A percentile compares a stretch with the other conserved stretches of the same genome.
phyloP scores from a whole-genome alignment of 1,140 invertebrate species.

The Pteromalus puparum region DNA sequence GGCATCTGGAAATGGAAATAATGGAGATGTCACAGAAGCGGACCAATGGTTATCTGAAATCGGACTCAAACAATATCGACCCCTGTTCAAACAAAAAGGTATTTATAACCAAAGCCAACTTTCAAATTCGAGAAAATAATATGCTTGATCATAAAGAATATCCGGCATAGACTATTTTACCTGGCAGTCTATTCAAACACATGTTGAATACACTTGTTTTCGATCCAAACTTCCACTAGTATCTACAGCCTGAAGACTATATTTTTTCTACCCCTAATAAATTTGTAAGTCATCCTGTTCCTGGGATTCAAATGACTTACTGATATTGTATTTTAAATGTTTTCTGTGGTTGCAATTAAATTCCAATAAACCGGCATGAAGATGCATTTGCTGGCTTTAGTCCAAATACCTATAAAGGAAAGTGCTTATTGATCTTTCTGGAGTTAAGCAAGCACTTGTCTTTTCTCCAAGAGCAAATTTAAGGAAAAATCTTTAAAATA shows the following conservation, averaged over 20 bases:
- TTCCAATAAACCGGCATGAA: constrained; percentile 20
- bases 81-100: constrained; percentile 84
- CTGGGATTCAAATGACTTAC: constrained; percentile 15
- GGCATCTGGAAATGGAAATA: constrained; percentile 68
- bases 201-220: constrained; percentile 10
- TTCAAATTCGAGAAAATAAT: no score
- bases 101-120: constrained; percentile 54
- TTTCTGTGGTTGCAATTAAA: constrained; percentile 28
- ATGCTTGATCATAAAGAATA: no score
- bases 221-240: neutral
- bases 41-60: constrained; percentile 85
- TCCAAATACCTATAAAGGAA: constrained; percentile 7
- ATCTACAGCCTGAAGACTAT: neutral
- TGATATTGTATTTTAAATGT: constrained; percentile 7
- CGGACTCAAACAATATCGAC: constrained; percentile 80
- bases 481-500: neutral
- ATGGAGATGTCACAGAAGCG: constrained; percentile 78
- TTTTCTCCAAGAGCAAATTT: neutral
- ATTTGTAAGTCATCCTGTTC: neutral
- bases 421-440: constrained; percentile 10
- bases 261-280: neutral
- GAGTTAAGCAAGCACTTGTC: neutral
- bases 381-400: constrained; percentile 25
- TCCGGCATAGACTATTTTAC: neutral
- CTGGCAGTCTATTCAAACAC: neutral